Evolutionary conservation across 2,797 vertebrate species (phyloP).

Genomic region (Anguilla anguilla): DNA sequence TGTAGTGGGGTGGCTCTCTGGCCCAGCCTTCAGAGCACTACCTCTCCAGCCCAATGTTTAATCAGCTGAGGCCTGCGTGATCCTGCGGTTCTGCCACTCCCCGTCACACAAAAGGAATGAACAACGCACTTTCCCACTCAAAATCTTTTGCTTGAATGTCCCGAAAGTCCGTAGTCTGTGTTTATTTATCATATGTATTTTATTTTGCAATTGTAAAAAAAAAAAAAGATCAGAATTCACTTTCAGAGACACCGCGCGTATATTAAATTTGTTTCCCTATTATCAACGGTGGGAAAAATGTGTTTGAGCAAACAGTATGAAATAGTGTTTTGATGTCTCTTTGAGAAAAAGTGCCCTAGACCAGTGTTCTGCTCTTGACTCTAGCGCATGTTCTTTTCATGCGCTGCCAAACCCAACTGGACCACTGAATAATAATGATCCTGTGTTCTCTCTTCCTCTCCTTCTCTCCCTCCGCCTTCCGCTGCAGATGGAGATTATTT

Average conservation of each 20-base stretch:
- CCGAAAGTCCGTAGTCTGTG: conserved; percentile 4
- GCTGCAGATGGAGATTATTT: conserved; percentile 94
- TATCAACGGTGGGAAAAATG: conserved; percentile 25
- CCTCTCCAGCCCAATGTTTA: conserved; percentile 48
- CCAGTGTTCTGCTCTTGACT: conserved; percentile 20
- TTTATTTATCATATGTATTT: conserved; percentile 12
- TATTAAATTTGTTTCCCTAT: conserved; percentile 23
- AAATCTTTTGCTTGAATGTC: conserved; percentile 20
- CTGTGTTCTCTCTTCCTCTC: conserved; percentile 56
- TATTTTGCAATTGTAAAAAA: neutral
- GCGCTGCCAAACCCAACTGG: conserved; percentile 52
- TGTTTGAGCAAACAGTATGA: conserved; percentile 30
- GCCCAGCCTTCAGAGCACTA: conserved; percentile 26
- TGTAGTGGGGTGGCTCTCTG: conserved; percentile 41
- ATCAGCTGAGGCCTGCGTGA: conserved; percentile 53
- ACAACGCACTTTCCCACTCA: conserved; percentile 47
- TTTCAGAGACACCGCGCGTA: conserved; percentile 13
- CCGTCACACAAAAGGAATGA: conserved; percentile 37
- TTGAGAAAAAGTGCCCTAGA: conserved; percentile 26
- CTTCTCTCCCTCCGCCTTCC: conserved; percentile 24
- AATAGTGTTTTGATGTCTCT: conserved; percentile 31
- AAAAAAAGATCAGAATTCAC: neutral
- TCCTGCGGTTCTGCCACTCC: neutral
- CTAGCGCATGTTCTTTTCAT: conserved; percentile 32
- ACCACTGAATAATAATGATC: conserved; percentile 59